Conservation (phyloP, 2,888 invertebrate species). For the Empis livida region DNA sequence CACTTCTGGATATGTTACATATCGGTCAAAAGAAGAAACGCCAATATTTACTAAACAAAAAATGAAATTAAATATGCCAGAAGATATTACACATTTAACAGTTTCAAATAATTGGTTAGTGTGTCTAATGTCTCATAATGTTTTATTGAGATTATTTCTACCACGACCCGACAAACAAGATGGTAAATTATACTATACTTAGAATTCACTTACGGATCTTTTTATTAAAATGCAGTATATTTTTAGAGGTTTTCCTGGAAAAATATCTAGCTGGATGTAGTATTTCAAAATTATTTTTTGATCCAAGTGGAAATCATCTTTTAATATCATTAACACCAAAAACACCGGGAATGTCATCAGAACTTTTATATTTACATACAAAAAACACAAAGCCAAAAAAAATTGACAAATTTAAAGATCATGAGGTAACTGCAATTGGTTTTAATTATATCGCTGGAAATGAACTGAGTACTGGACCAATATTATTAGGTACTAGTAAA, state of each 20-base stretch:
- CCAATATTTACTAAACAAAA: conserved; percentile 80
- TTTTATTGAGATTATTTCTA: conserved; percentile 67
- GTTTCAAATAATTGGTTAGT: conserved; percentile 74
- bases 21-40: conserved; percentile 53
- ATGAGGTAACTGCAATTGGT: conserved; percentile 81
- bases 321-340: conserved; percentile 55
- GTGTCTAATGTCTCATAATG: conserved; percentile 71
- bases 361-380: conserved; percentile 67
- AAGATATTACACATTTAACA: conserved; percentile 64
- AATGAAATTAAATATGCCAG: conserved; percentile 66
- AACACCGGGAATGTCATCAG: conserved; percentile 41
- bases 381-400: conserved; percentile 61
- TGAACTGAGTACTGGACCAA: conserved; percentile 62
- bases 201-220: too few species aligned
- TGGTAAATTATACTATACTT: too few species aligned
- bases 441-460: conserved; percentile 70
- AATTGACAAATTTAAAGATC: conserved; percentile 38
- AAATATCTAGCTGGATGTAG: conserved; percentile 29
- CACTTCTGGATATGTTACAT: conserved; percentile 41
- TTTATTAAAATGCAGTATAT: neutral
- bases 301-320: conserved; percentile 77
- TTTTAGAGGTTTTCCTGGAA: conserved; percentile 27
- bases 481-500: conserved; percentile 78
- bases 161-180: conserved; percentile 63
- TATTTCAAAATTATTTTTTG: conserved; percentile 40